phyloP scores from a whole-genome alignment of 2,113 vertebrate species.

The Odobenus rosmarus region DNA sequence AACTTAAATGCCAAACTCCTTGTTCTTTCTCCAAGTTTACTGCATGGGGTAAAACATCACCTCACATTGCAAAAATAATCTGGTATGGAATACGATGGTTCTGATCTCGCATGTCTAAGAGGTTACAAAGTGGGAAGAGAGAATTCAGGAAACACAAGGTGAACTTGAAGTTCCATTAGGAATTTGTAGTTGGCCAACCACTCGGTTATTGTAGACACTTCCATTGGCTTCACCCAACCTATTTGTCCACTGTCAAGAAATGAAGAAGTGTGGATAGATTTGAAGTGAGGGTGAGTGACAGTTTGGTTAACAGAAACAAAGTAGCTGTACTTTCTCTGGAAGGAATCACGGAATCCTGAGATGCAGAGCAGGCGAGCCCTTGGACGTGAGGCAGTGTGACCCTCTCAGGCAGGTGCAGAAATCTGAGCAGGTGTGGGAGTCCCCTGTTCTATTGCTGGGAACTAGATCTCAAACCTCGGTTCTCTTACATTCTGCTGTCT shows the following conservation, averaged over 20 bases:
- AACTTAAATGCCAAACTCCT: not conserved
- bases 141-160: constrained; percentile 66
- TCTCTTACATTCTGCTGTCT: not conserved
- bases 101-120: not conserved
- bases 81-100: not conserved
- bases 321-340: constrained; percentile 4
- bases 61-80: not conserved
- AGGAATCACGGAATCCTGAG: not conserved
- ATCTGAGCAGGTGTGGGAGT: not conserved
- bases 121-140: constrained; percentile 48
- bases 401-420: constrained; percentile 18
- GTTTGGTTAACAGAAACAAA: not conserved
- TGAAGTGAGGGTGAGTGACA: constrained; percentile 69
- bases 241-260: constrained; percentile 61
- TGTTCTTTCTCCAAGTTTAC: not conserved
- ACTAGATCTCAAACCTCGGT: not conserved
- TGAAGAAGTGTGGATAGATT: constrained; percentile 30
- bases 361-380: not conserved
- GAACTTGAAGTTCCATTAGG: constrained; percentile 62
- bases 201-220: constrained; percentile 38
- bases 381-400: not conserved
- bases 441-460: not conserved
- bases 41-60: not conserved
- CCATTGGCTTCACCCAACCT: constrained; percentile 56
- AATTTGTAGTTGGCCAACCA: constrained; percentile 54